Evolutionary conservation across 2,888 invertebrate genomes (phyloP).

Genomic region (Terebella lapidaria): DNA sequence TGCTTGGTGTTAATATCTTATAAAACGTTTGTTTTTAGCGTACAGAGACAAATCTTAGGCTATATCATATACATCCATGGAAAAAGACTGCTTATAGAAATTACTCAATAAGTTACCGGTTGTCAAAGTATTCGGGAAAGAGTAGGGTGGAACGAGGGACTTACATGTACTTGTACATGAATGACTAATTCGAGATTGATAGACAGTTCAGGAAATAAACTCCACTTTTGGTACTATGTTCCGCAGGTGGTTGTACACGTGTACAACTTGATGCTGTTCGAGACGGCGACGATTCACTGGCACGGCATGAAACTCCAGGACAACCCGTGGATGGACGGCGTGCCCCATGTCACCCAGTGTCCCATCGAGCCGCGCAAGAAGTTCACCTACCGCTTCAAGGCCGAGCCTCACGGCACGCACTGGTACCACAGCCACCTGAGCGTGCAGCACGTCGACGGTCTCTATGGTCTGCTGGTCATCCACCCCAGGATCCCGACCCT

Average conservation of each 20-base stretch:
- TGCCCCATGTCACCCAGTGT: constrained; percentile 38
- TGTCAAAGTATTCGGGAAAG: too few relatives aligned
- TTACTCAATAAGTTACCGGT: too few relatives aligned
- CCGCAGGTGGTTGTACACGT: constrained; percentile 20
- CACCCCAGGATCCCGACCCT: constrained; percentile 7
- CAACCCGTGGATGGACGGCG: constrained; percentile 39
- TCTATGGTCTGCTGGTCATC: constrained; percentile 17
- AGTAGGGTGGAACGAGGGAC: too few relatives aligned
- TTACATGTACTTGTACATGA: too few relatives aligned
- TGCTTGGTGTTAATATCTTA: too few relatives aligned
- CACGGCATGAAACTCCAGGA: constrained; percentile 38
- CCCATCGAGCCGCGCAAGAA: constrained; percentile 36
- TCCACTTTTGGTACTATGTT: too few relatives aligned
- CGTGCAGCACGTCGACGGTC: constrained; percentile 15
- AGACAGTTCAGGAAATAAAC: too few relatives aligned
- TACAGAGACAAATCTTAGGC: too few relatives aligned
- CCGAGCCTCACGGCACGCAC: constrained; percentile 14
- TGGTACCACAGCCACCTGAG: constrained; percentile 17
- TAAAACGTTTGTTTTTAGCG: too few relatives aligned
- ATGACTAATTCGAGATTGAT: too few relatives aligned
- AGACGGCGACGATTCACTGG: constrained; percentile 38
- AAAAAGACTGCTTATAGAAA: too few relatives aligned
- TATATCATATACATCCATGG: too few relatives aligned
- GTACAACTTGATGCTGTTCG: constrained; percentile 28
- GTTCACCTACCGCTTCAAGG: constrained; percentile 32